A percentile compares a stretch with the other conserved stretches of the same genome.
Evolutionary conservation across 1,140 invertebrate genomes (phyloP).

Genomic region (Trichogramma pretiosum): DNA sequence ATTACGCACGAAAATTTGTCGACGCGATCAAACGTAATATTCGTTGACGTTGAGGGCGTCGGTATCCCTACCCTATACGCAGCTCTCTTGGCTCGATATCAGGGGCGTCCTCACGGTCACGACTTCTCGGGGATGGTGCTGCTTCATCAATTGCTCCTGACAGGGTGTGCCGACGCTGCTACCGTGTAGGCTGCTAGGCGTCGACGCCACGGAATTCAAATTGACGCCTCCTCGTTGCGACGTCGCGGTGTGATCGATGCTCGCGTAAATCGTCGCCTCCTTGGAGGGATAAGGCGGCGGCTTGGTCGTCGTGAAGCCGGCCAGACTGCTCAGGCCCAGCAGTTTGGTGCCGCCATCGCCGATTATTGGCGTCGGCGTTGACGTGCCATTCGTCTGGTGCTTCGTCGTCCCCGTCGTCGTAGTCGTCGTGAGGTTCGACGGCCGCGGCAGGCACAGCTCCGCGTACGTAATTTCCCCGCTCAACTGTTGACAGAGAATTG

Average conservation of each 20-base stretch:
- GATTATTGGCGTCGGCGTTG: constrained; percentile 43
- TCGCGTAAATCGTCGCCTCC: constrained; percentile 57
- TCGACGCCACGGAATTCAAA: constrained; percentile 23
- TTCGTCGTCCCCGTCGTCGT: too few relatives aligned
- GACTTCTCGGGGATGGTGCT: constrained; percentile 54
- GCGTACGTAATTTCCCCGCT: constrained; percentile 64
- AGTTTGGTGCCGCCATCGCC: constrained; percentile 45
- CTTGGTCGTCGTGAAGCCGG: constrained; percentile 33
- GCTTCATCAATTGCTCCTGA: constrained; percentile 15
- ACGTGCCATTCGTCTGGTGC: too few relatives aligned
- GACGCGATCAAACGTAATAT: constrained; percentile 44
- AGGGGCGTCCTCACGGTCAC: constrained; percentile 74
- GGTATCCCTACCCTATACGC: constrained; percentile 57
- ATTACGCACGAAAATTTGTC: too few relatives aligned
- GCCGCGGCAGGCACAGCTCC: constrained; percentile 53
- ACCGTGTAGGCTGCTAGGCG: constrained; percentile 4
- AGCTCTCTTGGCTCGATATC: constrained; percentile 75
- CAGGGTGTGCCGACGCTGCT: neutral
- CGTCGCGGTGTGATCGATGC: constrained; percentile 55
- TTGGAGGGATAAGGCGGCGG: constrained; percentile 33
- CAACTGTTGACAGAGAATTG: constrained; percentile 26
- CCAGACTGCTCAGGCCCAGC: constrained; percentile 28
- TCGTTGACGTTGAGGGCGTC: constrained; percentile 45
- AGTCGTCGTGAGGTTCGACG: too few relatives aligned
- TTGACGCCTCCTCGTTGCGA: constrained; percentile 31